These are phyloP conservation scores for Graptemys geographica DNA, from an alignment of 2,797 vertebrate genomes.

Conservation along the genomic window DNA sequence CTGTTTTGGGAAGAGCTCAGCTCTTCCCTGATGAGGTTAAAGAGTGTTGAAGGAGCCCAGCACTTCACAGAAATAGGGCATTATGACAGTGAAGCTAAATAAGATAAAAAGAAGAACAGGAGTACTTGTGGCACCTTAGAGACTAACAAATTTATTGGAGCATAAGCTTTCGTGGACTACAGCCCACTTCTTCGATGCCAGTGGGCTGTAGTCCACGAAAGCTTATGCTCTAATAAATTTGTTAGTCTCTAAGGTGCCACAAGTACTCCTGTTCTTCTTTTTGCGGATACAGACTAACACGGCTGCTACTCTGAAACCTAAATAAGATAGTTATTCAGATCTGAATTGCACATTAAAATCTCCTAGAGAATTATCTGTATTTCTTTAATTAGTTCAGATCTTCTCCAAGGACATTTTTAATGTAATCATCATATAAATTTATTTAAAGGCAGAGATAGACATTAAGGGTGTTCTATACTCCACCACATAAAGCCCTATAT, in stretches of 20 bases:
- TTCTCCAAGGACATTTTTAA: background rate
- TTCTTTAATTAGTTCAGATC: background rate
- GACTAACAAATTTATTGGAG: no score
- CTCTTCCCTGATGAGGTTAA: background rate
- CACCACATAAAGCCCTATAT: background rate
- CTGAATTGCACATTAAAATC: background rate
- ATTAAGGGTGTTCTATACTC: background rate
- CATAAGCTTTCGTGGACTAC: no score
- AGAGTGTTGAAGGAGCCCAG: background rate
- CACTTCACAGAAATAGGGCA: background rate
- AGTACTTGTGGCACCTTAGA: no score
- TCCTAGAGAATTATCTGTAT: background rate
- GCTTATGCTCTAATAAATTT: no score
- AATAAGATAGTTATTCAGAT: background rate
- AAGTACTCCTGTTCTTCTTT: no score
- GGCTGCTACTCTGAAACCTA: background rate
- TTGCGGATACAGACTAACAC: no score
- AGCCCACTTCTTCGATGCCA: no score
- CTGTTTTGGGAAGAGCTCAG: background rate
- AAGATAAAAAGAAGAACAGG: no score
- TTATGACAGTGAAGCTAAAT: background rate
- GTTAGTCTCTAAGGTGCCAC: no score
- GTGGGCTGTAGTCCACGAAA: no score
- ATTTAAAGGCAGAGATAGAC: background rate
- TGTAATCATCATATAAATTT: background rate